These are phyloP conservation scores for Bombyx mori DNA, from an alignment of 1,140 invertebrate species.

Conservation along the genomic window DNA sequence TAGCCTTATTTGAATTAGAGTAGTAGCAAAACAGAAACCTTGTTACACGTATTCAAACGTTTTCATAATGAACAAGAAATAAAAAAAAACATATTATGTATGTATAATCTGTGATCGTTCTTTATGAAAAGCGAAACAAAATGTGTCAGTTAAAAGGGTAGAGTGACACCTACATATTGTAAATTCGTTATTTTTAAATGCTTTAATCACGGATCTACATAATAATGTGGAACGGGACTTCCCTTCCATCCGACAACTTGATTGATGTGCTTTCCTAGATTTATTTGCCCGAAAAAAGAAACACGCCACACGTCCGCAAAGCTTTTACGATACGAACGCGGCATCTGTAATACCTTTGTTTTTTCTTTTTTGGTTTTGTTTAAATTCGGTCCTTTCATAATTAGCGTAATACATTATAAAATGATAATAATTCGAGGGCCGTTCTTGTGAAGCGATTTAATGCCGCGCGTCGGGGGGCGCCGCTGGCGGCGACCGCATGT, in stretches of 20 bases:
- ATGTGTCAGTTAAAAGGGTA: conserved; percentile 23
- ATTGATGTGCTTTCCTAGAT: conserved; percentile 66
- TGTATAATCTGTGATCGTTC: too few relatives aligned
- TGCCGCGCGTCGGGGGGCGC: conserved; percentile 54
- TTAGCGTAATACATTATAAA: conserved; percentile 71
- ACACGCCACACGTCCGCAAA: conserved; percentile 56
- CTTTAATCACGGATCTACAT: conserved; percentile 66
- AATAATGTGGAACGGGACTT: conserved; percentile 59
- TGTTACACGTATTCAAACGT: too few relatives aligned
- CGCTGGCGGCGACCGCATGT: conserved; percentile 59
- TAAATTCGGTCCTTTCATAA: conserved; percentile 61
- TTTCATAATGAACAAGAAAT: too few relatives aligned
- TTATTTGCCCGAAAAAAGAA: conserved; percentile 62
- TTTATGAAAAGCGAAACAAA: background rate
- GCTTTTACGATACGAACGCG: conserved; percentile 47
- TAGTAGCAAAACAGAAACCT: too few relatives aligned
- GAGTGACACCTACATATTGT: conserved; percentile 30
- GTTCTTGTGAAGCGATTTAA: conserved; percentile 61
- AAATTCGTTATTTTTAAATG: conserved; percentile 57
- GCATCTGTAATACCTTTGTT: conserved; percentile 51
- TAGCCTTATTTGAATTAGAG: too few relatives aligned
- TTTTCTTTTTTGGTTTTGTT: conserved; percentile 33
- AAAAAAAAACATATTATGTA: too few relatives aligned
- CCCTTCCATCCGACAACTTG: conserved; percentile 62
- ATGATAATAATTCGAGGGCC: conserved; percentile 65